Conservation (phyloP, 2,888 invertebrate species). For the Clitarchus hookeri region DNA sequence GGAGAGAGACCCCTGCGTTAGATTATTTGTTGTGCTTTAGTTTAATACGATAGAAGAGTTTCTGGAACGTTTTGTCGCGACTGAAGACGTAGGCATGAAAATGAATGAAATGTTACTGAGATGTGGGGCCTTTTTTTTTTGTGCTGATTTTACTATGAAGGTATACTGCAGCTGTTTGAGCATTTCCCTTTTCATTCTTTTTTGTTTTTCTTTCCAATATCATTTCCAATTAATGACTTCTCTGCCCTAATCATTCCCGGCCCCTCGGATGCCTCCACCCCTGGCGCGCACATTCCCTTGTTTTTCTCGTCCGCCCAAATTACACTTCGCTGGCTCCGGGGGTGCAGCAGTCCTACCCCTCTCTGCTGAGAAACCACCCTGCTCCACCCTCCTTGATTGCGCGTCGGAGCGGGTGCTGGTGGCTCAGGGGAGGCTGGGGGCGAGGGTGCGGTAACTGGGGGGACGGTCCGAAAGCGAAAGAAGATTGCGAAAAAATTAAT, state of each 20-base stretch:
- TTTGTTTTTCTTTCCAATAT: constrained; percentile 15
- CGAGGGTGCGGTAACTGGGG: background rate
- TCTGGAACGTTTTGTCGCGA: too few species aligned
- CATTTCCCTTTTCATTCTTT: background rate
- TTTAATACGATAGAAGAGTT: too few species aligned
- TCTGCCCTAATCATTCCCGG: background rate
- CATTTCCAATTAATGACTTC: constrained; percentile 25
- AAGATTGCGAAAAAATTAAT: constrained; percentile 28
- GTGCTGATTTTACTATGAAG: background rate
- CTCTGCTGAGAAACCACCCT: background rate
- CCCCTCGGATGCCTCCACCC: background rate
- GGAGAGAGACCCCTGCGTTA: too few species aligned
- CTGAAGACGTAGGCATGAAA: too few species aligned
- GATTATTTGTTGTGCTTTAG: too few species aligned
- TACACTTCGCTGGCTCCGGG: background rate
- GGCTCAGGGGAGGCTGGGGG: background rate
- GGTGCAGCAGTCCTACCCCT: background rate
- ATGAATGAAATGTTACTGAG: too few species aligned
- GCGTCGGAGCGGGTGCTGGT: background rate
- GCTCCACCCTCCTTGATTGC: constrained; percentile 18
- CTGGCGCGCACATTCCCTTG: background rate
- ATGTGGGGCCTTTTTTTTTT: background rate
- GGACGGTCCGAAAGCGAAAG: constrained; percentile 15
- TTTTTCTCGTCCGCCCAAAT: constrained; percentile 23
- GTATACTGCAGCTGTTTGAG: background rate